These are phyloP conservation scores for Nymphalis polychloros DNA, from an alignment of 2,888 invertebrate genomes.

Conservation along the genomic window DNA sequence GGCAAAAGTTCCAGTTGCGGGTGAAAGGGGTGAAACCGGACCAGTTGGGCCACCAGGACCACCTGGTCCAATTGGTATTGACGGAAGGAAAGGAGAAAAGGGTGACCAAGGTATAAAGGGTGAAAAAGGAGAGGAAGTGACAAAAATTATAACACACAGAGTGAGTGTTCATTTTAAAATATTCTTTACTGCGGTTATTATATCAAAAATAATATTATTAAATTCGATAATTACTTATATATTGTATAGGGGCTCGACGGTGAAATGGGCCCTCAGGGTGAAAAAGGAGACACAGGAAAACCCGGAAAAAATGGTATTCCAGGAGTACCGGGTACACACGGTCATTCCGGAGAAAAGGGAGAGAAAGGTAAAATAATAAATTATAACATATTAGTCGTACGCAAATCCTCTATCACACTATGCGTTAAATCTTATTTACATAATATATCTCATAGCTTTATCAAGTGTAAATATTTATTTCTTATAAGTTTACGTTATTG, in stretches of 20 bases:
- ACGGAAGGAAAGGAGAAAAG: conserved; percentile 76
- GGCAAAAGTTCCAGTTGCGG: conserved; percentile 50
- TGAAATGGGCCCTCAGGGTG: conserved; percentile 51
- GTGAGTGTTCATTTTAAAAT: conserved; percentile 6
- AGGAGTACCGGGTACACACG: conserved; percentile 86
- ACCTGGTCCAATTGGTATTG: conserved; percentile 79
- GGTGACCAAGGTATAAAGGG: conserved; percentile 38
- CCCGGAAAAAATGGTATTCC: conserved; percentile 77
- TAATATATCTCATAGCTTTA: too few species aligned
- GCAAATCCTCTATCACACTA: too few species aligned
- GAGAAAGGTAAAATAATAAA: conserved; percentile 70
- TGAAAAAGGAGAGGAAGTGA: conserved; percentile 41
- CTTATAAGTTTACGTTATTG: too few species aligned
- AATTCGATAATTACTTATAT: background rate
- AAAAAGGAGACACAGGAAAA: conserved; percentile 63
- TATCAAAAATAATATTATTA: background rate
- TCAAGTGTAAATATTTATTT: too few species aligned
- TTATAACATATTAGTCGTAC: too few species aligned
- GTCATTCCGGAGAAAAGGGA: conserved; percentile 86
- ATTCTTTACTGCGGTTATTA: background rate
- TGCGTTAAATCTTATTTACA: too few species aligned
- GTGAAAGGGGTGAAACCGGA: conserved; percentile 56
- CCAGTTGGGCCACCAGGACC: conserved; percentile 71
- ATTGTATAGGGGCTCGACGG: conserved; percentile 35
- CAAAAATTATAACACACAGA: conserved; percentile 21